Evolutionary conservation across 1,140 invertebrate species (phyloP), one percentile per base, ranked within the genome.

Genomic region (Ips nitidus): DNA sequence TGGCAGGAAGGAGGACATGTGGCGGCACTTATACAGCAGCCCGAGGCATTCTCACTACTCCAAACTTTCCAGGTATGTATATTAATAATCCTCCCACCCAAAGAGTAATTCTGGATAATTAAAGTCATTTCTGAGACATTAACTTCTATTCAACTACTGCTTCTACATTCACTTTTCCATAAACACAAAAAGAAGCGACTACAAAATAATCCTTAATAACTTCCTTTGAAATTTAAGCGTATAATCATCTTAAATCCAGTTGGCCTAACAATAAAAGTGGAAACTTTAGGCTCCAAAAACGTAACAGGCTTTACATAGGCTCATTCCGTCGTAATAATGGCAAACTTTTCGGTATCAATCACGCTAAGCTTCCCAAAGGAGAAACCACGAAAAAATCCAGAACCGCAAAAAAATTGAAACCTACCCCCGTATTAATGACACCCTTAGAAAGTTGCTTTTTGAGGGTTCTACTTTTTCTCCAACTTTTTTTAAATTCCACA

Each of bases 41-140:
- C 1, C 83, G 84, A 38, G 91, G 92, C 1, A 80, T 90, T 52
- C 88, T 97, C 41, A 85, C 89, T 42, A 95, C 92, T 1, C 93
- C 93, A 0, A 89, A 90, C 75, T 96, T 95, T 75, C 94, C 94
- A 0, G 81, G 86, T 41, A 83, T 37, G 38, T 7, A 37, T 55
- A 37, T 37, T 37, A 22, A 22, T 22, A 22, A 22, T 22, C 22
- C 22, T 0, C 22, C 22, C 22, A 22, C 22, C 22, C 22, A 22
- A 22, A 22, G 0, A 22, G 22, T 22, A 22, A 22, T 22, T 22
- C 22, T 22, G 22, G 22, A 22, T 22, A 22, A 22, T 22, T 22
- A 22, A 22, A 22, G 22, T 22, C 22, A 22, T 22, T 22, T 22
- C 22, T 22, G 22, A 22, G 22, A 22, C 22, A 22, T 22, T 22